Conservation (phyloP, 37 sponge, comb jelly and placozoan genomes). For the Axinella damicornis region DNA sequence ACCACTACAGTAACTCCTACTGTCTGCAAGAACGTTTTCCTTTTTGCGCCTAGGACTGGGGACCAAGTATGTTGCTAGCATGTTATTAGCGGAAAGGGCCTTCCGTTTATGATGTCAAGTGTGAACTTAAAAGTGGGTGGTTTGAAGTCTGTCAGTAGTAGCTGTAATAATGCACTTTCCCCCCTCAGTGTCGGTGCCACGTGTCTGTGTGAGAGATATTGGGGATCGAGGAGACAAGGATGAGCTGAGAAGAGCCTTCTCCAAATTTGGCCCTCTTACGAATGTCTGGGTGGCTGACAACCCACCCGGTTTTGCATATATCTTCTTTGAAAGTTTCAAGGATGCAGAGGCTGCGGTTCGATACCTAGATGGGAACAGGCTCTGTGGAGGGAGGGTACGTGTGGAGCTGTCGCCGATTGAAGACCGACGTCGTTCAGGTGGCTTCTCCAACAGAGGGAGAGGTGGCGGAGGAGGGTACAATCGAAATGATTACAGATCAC, state of each 20-base stretch:
- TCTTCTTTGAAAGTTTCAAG: constrained; percentile 65
- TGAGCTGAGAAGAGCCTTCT: constrained; percentile 63
- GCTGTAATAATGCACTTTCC: background rate
- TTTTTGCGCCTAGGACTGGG: no score
- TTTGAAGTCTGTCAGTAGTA: no score
- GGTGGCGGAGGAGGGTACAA: constrained; percentile 25
- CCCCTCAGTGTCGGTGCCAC: constrained; percentile 61
- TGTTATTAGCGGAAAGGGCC: no score
- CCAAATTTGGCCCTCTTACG: constrained; percentile 49
- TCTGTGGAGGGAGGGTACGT: constrained; percentile 73
- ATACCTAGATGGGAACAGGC: constrained; percentile 42
- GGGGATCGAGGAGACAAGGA: constrained; percentile 70
- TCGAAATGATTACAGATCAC: constrained; percentile 3
- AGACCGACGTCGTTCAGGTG: constrained; percentile 35
- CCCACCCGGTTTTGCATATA: constrained; percentile 93
- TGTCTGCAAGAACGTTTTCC: no score
- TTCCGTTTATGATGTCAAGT: no score
- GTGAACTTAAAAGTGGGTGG: no score
- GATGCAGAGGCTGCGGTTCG: constrained; percentile 83
- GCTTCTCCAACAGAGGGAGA: background rate
- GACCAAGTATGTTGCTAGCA: no score
- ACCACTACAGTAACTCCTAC: no score
- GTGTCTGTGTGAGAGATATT: constrained; percentile 72
- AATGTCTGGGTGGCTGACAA: constrained; percentile 90
- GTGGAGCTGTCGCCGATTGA: constrained; percentile 77